Evolutionary conservation across 2,113 vertebrate species (phyloP).

Genomic region (Rhynchopsitta pachyrhyncha): DNA sequence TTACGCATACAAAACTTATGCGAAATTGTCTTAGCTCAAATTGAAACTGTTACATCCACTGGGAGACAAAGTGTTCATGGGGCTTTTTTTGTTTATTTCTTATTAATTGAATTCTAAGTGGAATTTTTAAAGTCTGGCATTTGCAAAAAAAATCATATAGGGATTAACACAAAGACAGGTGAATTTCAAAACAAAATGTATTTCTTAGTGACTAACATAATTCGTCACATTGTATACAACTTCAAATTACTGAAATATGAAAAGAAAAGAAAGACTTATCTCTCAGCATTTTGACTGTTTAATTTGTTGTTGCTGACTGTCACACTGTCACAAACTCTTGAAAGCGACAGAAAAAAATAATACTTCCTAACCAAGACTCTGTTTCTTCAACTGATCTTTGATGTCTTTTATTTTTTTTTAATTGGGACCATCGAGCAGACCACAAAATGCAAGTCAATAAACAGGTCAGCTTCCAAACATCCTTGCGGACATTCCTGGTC

Average conservation of each 20-base stretch:
- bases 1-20: not conserved
- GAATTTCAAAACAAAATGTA: not conserved
- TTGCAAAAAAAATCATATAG: not conserved
- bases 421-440: not conserved
- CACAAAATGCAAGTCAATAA: constrained; percentile 24
- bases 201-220: not conserved
- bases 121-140: not conserved
- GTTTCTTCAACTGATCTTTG: not conserved
- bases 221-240: not conserved
- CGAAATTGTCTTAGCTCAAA: not conserved
- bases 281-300: not conserved
- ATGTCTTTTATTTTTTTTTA: not conserved
- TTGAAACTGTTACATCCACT: not conserved
- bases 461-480: not conserved
- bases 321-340: not conserved
- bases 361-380: not conserved
- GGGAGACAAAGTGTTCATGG: not conserved
- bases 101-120: not conserved
- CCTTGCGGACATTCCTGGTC: not conserved
- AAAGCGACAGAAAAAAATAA: not conserved
- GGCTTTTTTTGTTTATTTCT: not conserved
- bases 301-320: not conserved
- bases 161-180: not conserved
- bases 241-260: not conserved
- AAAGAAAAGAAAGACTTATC: not conserved